Percentiles rank a stretch among this genome's conserved stretches.
Conservation (phyloP, 1,140 invertebrate species). For the Orchesella cincta region DNA sequence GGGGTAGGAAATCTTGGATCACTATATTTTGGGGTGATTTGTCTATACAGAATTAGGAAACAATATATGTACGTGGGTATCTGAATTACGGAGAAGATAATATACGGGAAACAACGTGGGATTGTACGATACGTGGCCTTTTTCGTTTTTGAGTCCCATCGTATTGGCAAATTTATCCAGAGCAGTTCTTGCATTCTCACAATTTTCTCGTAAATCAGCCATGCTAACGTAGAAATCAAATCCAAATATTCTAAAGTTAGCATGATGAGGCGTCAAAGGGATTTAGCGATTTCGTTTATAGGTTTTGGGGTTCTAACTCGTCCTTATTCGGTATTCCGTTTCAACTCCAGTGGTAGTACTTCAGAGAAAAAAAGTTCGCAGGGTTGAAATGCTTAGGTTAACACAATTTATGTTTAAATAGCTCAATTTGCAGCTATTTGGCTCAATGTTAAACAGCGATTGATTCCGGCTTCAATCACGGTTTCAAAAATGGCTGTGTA, state of each 20-base stretch:
- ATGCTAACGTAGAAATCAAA: neutral
- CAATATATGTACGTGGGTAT: neutral
- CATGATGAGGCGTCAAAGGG: too few species aligned
- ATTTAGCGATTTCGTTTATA: too few species aligned
- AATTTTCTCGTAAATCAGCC: neutral
- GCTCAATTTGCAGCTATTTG: too few species aligned
- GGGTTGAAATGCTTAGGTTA: too few species aligned
- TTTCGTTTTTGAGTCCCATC: slow-evolving; percentile 2
- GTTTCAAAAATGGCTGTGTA: too few species aligned
- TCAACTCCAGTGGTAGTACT: too few species aligned
- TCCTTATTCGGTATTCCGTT: too few species aligned
- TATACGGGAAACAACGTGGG: neutral
- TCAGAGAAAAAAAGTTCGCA: too few species aligned
- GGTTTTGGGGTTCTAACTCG: too few species aligned
- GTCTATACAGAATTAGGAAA: neutral
- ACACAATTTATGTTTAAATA: too few species aligned
- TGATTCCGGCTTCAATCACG: too few species aligned
- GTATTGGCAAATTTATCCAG: neutral
- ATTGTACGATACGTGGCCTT: neutral
- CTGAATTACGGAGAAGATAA: neutral
- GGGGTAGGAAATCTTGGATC: neutral
- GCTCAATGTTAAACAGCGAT: too few species aligned
- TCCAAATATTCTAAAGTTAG: neutral
- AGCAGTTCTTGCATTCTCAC: neutral
- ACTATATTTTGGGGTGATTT: neutral